Percentiles rank a stretch among this genome's conserved stretches.
These are phyloP conservation scores for Hedychridium roseum DNA, from an alignment of 2,888 invertebrate species.

Conservation along the genomic window DNA sequence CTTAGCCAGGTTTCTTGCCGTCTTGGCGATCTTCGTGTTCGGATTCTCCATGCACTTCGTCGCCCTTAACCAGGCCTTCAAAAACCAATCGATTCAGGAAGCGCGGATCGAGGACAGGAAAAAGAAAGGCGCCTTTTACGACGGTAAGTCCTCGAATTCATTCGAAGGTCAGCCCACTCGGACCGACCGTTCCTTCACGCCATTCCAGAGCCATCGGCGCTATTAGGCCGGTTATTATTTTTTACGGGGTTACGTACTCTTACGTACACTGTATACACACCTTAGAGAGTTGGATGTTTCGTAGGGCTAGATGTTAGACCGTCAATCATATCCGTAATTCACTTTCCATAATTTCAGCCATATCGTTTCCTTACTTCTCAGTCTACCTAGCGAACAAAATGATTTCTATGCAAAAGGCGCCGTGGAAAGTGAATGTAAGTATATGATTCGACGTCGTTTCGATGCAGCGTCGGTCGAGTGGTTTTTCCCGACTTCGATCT, in stretches of 20 bases:
- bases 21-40: slow-evolving; percentile 96
- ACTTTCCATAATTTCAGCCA: no score
- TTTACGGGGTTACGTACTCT: slow-evolving; percentile 3
- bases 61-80: slow-evolving; percentile 93
- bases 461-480: no score
- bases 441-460: no score
- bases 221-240: slow-evolving; percentile 8
- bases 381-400: no score
- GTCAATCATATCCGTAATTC: no score
- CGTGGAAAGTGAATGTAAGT: no score
- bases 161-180: neutral
- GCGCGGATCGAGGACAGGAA: slow-evolving; percentile 60
- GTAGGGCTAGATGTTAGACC: slow-evolving; percentile 23
- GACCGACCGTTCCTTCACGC: neutral
- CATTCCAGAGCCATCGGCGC: slow-evolving; percentile 12
- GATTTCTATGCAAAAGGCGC: no score
- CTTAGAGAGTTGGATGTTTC: slow-evolving; percentile 19
- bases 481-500: no score
- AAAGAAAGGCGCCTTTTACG: slow-evolving; percentile 71
- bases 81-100: slow-evolving; percentile 66
- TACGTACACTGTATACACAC: slow-evolving; percentile 14
- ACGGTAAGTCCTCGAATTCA: slow-evolving; percentile 74
- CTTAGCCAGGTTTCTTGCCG: slow-evolving; percentile 95
- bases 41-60: slow-evolving; percentile 98
- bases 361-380: no score